phyloP scores from a whole-genome alignment of 2,797 vertebrate species.

The Lycodopsis pacificus region DNA sequence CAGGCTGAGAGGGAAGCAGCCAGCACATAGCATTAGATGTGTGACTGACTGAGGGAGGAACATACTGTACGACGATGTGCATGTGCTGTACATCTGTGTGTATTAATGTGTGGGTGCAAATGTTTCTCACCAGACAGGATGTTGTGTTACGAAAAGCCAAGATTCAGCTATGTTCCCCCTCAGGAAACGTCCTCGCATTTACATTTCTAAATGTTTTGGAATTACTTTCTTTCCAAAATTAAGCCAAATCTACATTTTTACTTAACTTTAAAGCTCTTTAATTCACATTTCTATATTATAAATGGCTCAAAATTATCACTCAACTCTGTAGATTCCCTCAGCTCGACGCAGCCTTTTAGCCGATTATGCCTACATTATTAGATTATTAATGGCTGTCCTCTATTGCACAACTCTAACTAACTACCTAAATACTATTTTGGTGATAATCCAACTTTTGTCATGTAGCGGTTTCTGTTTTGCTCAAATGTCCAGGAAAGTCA shows the following conservation, averaged over 20 bases:
- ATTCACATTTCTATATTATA: neutral
- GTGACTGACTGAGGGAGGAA: slow-evolving; percentile 15
- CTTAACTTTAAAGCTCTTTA: neutral
- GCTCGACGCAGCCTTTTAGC: no score
- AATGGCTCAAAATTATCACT: no score
- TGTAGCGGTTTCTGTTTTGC: neutral
- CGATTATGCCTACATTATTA: no score
- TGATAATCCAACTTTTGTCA: neutral
- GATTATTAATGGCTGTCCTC: neutral
- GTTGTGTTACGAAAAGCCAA: slow-evolving; percentile 17
- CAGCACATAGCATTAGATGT: slow-evolving; percentile 24
- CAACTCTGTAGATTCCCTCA: no score
- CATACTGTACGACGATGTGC: neutral
- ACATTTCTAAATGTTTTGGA: neutral
- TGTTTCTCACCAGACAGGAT: slow-evolving; percentile 13
- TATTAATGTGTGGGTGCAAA: neutral
- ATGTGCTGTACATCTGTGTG: slow-evolving; percentile 6
- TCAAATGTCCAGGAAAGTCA: slow-evolving; percentile 1
- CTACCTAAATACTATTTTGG: neutral
- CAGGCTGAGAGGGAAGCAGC: slow-evolving; percentile 37
- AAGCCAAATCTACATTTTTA: neutral
- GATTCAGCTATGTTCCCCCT: neutral
- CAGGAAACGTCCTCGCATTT: neutral
- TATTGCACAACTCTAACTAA: neutral
- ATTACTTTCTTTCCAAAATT: neutral